Conservation (phyloP, 2,113 vertebrate genomes). For the Suricata suricatta region DNA sequence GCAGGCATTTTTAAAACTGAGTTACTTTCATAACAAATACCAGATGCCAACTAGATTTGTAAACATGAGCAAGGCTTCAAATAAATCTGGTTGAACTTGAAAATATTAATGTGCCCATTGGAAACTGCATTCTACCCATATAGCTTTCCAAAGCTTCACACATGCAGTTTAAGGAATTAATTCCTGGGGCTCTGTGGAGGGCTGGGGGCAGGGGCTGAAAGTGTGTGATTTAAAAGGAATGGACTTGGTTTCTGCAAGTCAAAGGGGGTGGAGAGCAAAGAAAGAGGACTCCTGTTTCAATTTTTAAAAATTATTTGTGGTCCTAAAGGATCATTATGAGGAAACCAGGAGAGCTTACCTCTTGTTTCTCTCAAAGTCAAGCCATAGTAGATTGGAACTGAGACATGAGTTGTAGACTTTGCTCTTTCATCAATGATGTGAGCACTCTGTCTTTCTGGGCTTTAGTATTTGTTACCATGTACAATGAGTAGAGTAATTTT, state of each 20-base stretch:
- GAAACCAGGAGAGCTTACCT: background rate
- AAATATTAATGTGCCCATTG: constrained; percentile 54
- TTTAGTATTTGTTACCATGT: background rate
- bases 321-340: background rate
- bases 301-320: background rate
- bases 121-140: constrained; percentile 48
- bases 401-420: background rate
- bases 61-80: constrained; percentile 58
- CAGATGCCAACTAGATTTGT: constrained; percentile 68
- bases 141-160: constrained; percentile 38
- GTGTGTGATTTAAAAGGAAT: background rate
- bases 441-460: background rate
- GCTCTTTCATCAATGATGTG: background rate
- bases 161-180: background rate
- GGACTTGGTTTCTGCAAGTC: background rate
- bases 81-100: constrained; percentile 51
- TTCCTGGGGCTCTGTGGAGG: background rate
- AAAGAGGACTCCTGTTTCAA: background rate
- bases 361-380: background rate
- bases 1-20: constrained; percentile 59
- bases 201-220: background rate
- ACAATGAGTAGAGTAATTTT: background rate
- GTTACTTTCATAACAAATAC: constrained; percentile 66
- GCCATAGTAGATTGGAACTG: background rate
- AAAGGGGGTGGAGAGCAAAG: background rate